Base-by-base conservation (phyloP, 1,140 invertebrate genomes). In the Heliothis subflexa region DNA sequence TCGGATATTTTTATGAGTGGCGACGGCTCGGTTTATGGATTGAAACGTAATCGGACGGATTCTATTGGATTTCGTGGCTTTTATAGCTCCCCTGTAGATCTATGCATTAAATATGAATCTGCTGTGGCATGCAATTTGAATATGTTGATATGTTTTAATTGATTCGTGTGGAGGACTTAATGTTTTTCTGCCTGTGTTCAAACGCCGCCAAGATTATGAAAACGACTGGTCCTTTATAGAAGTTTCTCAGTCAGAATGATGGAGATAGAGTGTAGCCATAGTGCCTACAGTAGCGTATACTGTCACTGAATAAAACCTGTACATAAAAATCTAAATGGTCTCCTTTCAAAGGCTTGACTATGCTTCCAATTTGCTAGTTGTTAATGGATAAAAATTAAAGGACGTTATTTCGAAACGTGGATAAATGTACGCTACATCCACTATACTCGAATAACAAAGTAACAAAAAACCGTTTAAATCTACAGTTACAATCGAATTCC, bases 1-100 rank as follows among this genome's bases (percentile, higher is more conserved):
- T 83, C 83, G 71, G 75, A 84, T 87, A 85, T 88, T 88, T 88
- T 89, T 89, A 89, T 87, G 86, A 81, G 77, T 75, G 66, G 76
- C 64, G 77, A 78, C 77, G 77, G 68, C 49, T 21, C 81, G 83
- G 84, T 88, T 87, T 89, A 87, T 86, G 83, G 78, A 78, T 78
- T 72, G 68, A 64, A 78, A 72, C 68, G 68, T 54, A 71, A 61
- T 78, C 55, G 79, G 73, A 54, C 18, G 74, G 74, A 80, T 79
- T 75, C 78, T 80, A 81, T 82, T 82, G 78, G 73, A 78, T 78
- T 72, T 62, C 49, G 74, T 61, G 50, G 74, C 33, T 68, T 77
- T 77, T 68, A 68, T 68, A 45, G 50, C 62, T 66, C 61, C 18
- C 45, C 49, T 49, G 40, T 55, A 54, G 40, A 11, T 50, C 47